Evolutionary conservation across 2,113 vertebrate species (phyloP), one percentile per base, ranked within the genome.

Genomic region (Corythaixoides concolor): DNA sequence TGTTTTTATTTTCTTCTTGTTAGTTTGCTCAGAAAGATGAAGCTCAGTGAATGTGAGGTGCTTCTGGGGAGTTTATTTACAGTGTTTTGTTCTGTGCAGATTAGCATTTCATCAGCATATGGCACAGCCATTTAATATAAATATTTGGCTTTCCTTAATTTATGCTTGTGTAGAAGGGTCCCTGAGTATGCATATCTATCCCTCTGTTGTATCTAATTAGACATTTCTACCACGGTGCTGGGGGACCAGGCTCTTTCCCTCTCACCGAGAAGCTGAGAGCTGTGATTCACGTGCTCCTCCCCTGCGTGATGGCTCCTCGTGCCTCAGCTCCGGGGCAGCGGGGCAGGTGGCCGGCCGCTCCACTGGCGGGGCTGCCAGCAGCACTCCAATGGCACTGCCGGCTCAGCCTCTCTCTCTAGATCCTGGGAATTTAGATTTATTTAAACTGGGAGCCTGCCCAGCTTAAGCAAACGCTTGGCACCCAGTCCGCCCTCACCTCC

Each of bases 31-130:
- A 69, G 76, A 45, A 77, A 74, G 74, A 64, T 43, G 74, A 76
- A 80, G 67, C 58, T 63, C 39, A n/a, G 56, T 39, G 62, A 67
- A 72, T 33, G 62, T 72, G 68, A 93, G 74, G 55, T 90, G 22
- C 72, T 96, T 88, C 69, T 81, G 93, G 87, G 49, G 78, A 93
- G 92, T 88, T 77, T 91, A 88, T 93, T 95, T 96, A 75, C 94
- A 43, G 72, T 43, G 39, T 1, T 72, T 90, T 73, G 35, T 75
- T 64, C 75, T 75, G 32, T 63, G 84, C 79, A 73, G 75, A 92
- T 96, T 93, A 93, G 74, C 78, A 89, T 93, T 89, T 95, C 89
- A 78, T 90, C 90, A 96, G 82, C 96, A 93, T 93, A 96, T 88
- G 94, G 95, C 72, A 60, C 53, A 67, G 64, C 24, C 58, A 58